These are phyloP conservation scores for Eledona agricola DNA, from an alignment of 2,888 invertebrate genomes.

Conservation along the genomic window DNA sequence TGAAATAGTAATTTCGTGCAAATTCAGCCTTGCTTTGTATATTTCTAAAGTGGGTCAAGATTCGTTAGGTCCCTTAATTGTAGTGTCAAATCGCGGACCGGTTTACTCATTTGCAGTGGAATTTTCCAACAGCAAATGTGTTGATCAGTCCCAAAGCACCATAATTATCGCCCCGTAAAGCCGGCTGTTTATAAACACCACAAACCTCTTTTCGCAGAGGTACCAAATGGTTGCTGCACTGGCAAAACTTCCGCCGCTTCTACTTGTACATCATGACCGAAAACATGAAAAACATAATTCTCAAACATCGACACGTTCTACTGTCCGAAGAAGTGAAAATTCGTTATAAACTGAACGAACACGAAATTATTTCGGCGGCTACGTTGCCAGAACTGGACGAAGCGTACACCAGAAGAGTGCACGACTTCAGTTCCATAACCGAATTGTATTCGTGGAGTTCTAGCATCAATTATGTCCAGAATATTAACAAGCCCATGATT, in stretches of 20 bases:
- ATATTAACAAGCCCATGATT: slow-evolving; percentile 85
- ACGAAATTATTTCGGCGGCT: slow-evolving; percentile 85
- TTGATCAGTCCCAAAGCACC: too few relatives aligned
- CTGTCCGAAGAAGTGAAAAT: slow-evolving; percentile 78
- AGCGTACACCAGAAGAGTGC: slow-evolving; percentile 83
- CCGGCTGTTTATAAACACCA: neutral
- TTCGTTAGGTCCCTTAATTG: too few relatives aligned
- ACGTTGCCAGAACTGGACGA: slow-evolving; percentile 90
- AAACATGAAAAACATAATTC: slow-evolving; percentile 86
- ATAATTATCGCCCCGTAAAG: too few relatives aligned
- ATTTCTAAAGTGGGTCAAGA: too few relatives aligned
- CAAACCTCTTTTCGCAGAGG: slow-evolving; percentile 67
- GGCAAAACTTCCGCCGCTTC: slow-evolving; percentile 89
- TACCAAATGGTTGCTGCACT: slow-evolving; percentile 81
- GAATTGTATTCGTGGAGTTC: slow-evolving; percentile 89
- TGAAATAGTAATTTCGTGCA: neutral
- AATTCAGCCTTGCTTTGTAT: too few relatives aligned
- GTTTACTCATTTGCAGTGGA: too few relatives aligned
- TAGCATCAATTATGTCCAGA: slow-evolving; percentile 79
- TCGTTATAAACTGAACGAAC: slow-evolving; percentile 76
- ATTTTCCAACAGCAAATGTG: too few relatives aligned
- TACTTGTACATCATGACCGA: slow-evolving; percentile 94
- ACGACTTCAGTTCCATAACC: slow-evolving; percentile 79
- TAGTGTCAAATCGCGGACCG: too few relatives aligned
- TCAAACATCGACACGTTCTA: slow-evolving; percentile 81